These are phyloP conservation scores for Triplophysa tibetana DNA, from an alignment of 2,113 vertebrate species.

Conservation along the genomic window DNA sequence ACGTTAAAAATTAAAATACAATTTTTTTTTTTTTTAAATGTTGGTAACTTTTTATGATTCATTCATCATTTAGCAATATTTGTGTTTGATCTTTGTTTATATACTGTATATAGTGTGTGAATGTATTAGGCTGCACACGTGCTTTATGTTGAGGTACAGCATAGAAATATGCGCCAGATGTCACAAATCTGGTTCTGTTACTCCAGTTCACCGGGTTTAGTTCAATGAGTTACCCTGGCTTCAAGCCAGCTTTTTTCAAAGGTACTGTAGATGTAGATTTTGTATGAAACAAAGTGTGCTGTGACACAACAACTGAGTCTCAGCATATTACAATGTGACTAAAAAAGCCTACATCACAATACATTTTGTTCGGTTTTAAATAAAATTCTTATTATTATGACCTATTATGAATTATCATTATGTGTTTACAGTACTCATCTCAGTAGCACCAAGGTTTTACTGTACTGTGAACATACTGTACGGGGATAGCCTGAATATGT, in stretches of 20 bases:
- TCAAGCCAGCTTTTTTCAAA: not conserved
- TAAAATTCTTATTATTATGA: not conserved
- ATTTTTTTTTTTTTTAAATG: not conserved
- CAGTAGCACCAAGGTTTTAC: not conserved
- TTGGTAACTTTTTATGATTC: not conserved
- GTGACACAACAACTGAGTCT: not conserved
- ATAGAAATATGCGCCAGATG: conserved; percentile 1
- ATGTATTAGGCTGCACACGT: not conserved
- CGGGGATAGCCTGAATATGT: not conserved
- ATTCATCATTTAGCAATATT: not conserved
- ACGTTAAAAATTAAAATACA: not conserved
- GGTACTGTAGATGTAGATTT: not conserved
- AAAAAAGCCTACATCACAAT: not conserved
- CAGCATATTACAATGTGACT: no score
- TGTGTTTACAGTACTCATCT: not conserved
- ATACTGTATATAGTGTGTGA: not conserved
- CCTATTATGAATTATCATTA: no score
- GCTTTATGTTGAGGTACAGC: not conserved
- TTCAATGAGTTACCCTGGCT: not conserved
- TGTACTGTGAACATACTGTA: not conserved
- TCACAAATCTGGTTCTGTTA: conserved; percentile 9
- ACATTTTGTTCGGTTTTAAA: no score
- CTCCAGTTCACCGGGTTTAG: conserved; percentile 11
- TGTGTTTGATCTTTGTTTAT: not conserved
- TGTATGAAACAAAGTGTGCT: not conserved